These are phyloP conservation scores for Agrotis puta DNA, from an alignment of 2,888 invertebrate genomes.

Conservation along the genomic window DNA sequence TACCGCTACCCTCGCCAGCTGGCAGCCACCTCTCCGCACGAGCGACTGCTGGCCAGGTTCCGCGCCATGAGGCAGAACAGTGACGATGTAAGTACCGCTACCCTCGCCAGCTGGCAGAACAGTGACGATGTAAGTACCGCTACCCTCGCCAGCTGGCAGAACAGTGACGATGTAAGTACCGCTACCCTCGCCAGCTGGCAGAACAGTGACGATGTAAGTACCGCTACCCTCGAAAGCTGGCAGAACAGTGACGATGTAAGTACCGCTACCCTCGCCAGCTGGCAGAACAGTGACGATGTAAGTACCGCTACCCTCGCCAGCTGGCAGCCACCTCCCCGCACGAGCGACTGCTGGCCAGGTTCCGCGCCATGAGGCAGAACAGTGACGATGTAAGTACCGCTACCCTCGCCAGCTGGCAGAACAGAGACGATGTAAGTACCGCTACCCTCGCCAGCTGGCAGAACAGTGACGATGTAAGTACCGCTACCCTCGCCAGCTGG, in stretches of 20 bases:
- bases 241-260: constrained; percentile 59
- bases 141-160: constrained; percentile 92
- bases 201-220: too few species aligned
- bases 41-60: constrained; percentile 92
- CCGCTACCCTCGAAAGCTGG: too few species aligned
- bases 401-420: constrained; percentile 76
- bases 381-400: too few species aligned
- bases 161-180: too few species aligned
- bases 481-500: too few species aligned
- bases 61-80: constrained; percentile 72
- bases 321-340: constrained; percentile 94
- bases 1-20: constrained; percentile 92
- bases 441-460: constrained; percentile 92
- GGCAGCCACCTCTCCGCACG: constrained; percentile 93
- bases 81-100: too few species aligned
- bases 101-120: constrained; percentile 74
- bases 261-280: constrained; percentile 81
- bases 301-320: constrained; percentile 92
- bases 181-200: constrained; percentile 92
- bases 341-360: constrained; percentile 92
- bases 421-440: constrained; percentile 87
- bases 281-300: constrained; percentile 58
- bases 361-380: constrained; percentile 77
- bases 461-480: too few species aligned
- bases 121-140: constrained; percentile 88